phyloP scores from a whole-genome alignment of 2,888 invertebrate species.

The Boloria selene region DNA sequence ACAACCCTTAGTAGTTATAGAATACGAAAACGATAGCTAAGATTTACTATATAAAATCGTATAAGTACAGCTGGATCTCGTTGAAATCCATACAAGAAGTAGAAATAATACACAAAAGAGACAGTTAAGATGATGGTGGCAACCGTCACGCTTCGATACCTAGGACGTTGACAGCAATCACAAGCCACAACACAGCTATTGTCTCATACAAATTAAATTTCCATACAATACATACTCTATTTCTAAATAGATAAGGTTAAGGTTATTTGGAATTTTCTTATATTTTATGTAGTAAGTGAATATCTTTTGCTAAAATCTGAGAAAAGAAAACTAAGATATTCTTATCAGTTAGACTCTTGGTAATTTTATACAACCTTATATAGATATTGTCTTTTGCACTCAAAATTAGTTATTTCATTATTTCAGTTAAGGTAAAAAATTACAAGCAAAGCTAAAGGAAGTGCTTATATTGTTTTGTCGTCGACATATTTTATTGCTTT shows the following conservation, averaged over 20 bases:
- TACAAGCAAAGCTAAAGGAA: no score
- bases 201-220: slow-evolving; percentile 51
- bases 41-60: slow-evolving; percentile 10
- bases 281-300: slow-evolving; percentile 34
- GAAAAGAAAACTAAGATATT: slow-evolving; percentile 28
- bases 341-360: background rate
- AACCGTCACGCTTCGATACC: slow-evolving; percentile 62
- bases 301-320: slow-evolving; percentile 35
- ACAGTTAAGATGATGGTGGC: slow-evolving; percentile 44
- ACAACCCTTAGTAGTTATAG: background rate
- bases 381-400: no score
- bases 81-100: slow-evolving; percentile 36
- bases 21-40: slow-evolving; percentile 7
- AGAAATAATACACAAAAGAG: slow-evolving; percentile 36
- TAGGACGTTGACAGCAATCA: slow-evolving; percentile 72
- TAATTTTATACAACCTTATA: no score
- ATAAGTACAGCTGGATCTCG: slow-evolving; percentile 4
- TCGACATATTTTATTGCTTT: no score
- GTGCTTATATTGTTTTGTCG: no score
- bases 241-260: slow-evolving; percentile 25
- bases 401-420: no score
- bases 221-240: slow-evolving; percentile 32
- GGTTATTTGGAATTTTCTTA: slow-evolving; percentile 7
- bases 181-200: slow-evolving; percentile 68
- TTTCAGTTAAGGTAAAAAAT: no score